phyloP scores from a whole-genome alignment of 2,113 vertebrate species.

The Corythornis cristatus region DNA sequence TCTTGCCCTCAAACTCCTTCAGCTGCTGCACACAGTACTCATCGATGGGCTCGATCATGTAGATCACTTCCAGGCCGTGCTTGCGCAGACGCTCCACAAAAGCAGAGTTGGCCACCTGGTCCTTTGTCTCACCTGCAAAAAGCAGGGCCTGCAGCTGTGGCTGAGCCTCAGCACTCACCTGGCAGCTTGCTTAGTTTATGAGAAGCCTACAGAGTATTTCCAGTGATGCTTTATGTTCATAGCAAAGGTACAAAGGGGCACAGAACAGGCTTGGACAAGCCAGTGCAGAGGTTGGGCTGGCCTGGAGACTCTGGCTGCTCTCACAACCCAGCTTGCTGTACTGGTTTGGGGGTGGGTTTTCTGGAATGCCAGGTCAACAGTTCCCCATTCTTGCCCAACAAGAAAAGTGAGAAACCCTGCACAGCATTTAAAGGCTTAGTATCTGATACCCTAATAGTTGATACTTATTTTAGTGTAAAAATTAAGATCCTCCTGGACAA shows the following conservation, averaged over 20 bases:
- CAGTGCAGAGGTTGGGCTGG: neutral
- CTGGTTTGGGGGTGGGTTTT: neutral
- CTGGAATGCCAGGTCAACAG: rapidly evolving
- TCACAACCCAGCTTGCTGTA: neutral
- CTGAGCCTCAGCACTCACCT: rapidly evolving
- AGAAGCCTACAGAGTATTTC: rapidly evolving
- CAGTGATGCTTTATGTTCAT: rapidly evolving
- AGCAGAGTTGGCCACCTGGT: slow-evolving; percentile 84
- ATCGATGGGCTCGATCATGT: slow-evolving; percentile 87
- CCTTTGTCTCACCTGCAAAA: slow-evolving; percentile 82
- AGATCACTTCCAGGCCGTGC: slow-evolving; percentile 84
- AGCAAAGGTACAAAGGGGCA: rapidly evolving
- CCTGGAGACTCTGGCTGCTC: rapidly evolving
- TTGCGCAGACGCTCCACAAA: slow-evolving; percentile 86
- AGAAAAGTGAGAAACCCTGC: rapidly evolving
- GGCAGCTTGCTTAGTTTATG: rapidly evolving
- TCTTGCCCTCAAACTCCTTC: slow-evolving; percentile 87
- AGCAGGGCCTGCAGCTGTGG: neutral
- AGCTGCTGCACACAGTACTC: slow-evolving; percentile 87
- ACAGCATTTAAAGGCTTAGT: rapidly evolving
- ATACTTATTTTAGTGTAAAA: neutral
- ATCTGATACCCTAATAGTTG: rapidly evolving
- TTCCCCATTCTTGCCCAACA: neutral
- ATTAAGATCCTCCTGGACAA: neutral
- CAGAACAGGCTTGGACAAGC: rapidly evolving